These are phyloP conservation scores for Athetis lepigone DNA, from an alignment of 2,888 invertebrate species.

Conservation along the genomic window DNA sequence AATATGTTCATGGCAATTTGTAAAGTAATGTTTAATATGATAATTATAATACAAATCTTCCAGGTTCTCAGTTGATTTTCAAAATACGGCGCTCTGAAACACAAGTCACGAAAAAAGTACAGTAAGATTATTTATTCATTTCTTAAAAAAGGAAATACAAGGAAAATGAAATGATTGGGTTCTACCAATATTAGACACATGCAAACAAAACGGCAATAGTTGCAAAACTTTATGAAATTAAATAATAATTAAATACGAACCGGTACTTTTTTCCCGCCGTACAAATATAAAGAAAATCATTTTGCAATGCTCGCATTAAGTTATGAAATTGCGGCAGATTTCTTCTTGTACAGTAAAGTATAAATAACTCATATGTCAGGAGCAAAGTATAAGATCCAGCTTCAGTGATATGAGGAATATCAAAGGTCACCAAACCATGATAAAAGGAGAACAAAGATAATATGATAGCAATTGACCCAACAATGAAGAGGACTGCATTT, in stretches of 20 bases:
- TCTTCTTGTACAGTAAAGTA: constrained; percentile 66
- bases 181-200: no score
- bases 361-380: constrained; percentile 71
- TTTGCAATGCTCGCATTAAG: constrained; percentile 67
- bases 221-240: not conserved
- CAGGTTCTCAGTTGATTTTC: constrained; percentile 73
- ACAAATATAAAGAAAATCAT: constrained; percentile 75
- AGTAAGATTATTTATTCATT: not conserved
- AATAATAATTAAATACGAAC: constrained; percentile 11
- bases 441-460: constrained; percentile 43
- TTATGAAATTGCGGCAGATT: constrained; percentile 69
- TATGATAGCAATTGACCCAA: constrained; percentile 6
- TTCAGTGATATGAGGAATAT: constrained; percentile 72
- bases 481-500: constrained; percentile 46
- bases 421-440: constrained; percentile 64
- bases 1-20: constrained; percentile 63
- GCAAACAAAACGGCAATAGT: not conserved
- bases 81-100: constrained; percentile 73
- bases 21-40: constrained; percentile 61
- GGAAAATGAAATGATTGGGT: no score
- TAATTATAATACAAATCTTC: constrained; percentile 68
- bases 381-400: constrained; percentile 72
- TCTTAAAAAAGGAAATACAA: no score
- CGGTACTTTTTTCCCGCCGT: constrained; percentile 52
- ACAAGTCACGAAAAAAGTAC: not conserved